Evolutionary conservation across 2,888 invertebrate genomes (phyloP), one percentile per base, ranked within the genome.

Genomic region (Tetragonula carbonaria): DNA sequence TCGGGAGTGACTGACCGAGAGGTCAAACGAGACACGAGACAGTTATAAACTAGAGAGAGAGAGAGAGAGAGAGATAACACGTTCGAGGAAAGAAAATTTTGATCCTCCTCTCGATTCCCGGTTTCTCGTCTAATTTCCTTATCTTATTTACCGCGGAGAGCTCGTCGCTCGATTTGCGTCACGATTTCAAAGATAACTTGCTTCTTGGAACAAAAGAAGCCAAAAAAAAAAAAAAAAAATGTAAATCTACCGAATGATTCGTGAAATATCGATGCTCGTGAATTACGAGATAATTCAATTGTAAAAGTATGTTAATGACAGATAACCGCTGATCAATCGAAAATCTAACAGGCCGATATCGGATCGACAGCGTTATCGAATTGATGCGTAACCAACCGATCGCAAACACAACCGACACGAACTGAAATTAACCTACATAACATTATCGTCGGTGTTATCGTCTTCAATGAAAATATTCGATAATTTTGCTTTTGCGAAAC

Each of bases 221-320:
- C 8, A 38, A 38, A 38, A 38, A 38, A 72, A 51, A 62, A n/a
- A n/a, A 16, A 18, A 8, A 18, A n/a, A 65, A 65, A 53, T 53
- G 16, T 13, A 23, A 67, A 62, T 67, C 67, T 38, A 28, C 57
- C 18, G n/a, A 74, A 57, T 28, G 14, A 23, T 21, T 33, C 8
- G 21, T 45, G 59, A 62, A 23, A 8, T 28, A 28, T 33, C 33
- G 33, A 33, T 62, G 16, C 8, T 4, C 13, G n/a, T 1, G 57
- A 28, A 57, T 57, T 13, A 5, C 23, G n/a, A 59, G 14, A 23
- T 28, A 4, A 13, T 18, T 23, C 6, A 18, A 59, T 67, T 67
- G 45, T 14, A 23, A 38, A 59, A 67, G 23, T 80, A 68, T 72
- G 68, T 80, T 83, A 83, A 83, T 83, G 62, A 72, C 80, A 76